These are phyloP conservation scores for Oreortyx pictus DNA, from an alignment of 2,797 vertebrate species.

Conservation along the genomic window DNA sequence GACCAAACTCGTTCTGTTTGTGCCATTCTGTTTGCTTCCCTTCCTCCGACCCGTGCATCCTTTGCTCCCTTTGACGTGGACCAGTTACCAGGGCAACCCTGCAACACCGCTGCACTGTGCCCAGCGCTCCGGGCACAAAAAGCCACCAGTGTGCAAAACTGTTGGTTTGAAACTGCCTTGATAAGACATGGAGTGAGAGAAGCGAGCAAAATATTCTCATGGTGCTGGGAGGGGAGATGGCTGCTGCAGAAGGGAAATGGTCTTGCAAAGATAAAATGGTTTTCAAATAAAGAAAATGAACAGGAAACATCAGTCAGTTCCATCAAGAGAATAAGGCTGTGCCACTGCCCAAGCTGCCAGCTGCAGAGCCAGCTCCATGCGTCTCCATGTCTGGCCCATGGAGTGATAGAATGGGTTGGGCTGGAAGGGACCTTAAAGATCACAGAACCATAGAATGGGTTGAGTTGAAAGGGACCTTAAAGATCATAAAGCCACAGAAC, in stretches of 20 bases:
- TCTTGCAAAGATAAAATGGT: not conserved
- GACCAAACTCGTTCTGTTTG: not conserved
- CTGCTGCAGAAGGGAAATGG: not conserved
- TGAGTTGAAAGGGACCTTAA: no score
- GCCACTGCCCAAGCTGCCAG: fast-evolving
- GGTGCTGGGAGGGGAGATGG: not conserved
- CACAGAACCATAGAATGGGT: no score
- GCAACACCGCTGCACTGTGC: not conserved
- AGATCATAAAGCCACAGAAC: no score
- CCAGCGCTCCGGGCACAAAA: not conserved
- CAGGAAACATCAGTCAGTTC: not conserved
- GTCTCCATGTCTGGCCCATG: not conserved
- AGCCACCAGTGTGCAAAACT: not conserved
- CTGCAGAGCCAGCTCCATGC: fast-evolving
- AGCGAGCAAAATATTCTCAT: not conserved
- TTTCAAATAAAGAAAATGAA: not conserved
- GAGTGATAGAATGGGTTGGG: not conserved
- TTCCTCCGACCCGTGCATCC: not conserved
- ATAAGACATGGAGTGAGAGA: not conserved
- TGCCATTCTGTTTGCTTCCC: not conserved
- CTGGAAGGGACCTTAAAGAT: no score
- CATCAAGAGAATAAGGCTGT: not conserved
- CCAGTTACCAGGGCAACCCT: conserved; percentile 50
- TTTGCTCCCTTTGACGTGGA: not conserved
- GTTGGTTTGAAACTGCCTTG: not conserved